Evolutionary conservation across 2,797 vertebrate genomes (phyloP).

Genomic region (Hapalemur alaotrensis): DNA sequence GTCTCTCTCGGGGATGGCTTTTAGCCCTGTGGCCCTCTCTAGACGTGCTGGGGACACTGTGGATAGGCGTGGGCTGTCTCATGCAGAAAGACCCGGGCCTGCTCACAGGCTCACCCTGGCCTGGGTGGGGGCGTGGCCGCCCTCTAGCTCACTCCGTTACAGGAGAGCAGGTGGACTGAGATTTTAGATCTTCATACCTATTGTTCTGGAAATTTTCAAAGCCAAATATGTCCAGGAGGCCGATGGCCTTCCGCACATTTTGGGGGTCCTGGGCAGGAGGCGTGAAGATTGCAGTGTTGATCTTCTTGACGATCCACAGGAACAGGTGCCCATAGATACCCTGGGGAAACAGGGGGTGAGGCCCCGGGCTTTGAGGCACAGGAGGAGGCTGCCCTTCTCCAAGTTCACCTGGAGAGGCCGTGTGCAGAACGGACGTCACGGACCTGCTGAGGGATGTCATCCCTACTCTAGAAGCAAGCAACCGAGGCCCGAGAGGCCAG

Average conservation of each 20-base stretch:
- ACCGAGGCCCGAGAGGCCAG: not conserved
- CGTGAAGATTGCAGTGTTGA: conserved; percentile 92
- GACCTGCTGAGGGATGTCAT: not conserved
- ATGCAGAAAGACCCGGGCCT: not conserved
- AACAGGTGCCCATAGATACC: conserved; percentile 95
- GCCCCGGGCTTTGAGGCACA: not conserved
- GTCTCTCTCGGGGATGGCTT: not conserved
- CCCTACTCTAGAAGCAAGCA: not conserved
- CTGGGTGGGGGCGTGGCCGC: not conserved
- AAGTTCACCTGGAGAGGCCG: not conserved
- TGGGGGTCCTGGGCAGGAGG: conserved; percentile 82
- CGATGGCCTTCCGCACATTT: conserved; percentile 87
- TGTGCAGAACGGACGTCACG: not conserved
- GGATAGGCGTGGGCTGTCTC: rapidly evolving
- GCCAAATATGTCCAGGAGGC: conserved; percentile 97
- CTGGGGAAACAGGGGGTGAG: conserved; percentile 79
- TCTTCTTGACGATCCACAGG: conserved; percentile 96
- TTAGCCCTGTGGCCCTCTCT: not conserved
- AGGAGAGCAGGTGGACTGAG: not conserved
- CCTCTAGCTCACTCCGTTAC: not conserved
- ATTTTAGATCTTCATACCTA: conserved; percentile 86
- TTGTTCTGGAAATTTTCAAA: conserved; percentile 98
- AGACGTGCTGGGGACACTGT: not conserved
- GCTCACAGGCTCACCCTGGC: not conserved
- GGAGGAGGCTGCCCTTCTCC: not conserved